phyloP scores from a whole-genome alignment of 2,888 invertebrate genomes.

The Conomelus anceps region DNA sequence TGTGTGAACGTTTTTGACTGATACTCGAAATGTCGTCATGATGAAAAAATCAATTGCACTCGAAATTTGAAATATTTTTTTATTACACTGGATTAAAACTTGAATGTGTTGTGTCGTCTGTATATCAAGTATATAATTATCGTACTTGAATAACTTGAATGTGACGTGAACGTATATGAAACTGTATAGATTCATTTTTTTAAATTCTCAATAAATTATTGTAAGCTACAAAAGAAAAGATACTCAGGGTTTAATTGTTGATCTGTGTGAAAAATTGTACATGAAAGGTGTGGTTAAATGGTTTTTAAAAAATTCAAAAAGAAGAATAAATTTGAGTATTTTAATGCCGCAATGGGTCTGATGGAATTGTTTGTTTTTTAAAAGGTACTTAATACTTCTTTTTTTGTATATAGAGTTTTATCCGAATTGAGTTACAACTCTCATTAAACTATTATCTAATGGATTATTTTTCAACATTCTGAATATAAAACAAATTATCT shows the following conservation, averaged over 20 bases:
- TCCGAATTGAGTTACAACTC: too few species aligned
- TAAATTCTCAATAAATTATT: not conserved
- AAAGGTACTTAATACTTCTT: not conserved
- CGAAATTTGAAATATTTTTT: too few species aligned
- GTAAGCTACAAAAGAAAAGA: not conserved
- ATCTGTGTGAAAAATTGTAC: not conserved
- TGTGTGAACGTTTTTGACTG: too few species aligned
- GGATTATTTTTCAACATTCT: too few species aligned
- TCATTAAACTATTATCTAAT: too few species aligned
- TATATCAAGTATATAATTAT: not conserved
- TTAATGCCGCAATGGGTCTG: not conserved
- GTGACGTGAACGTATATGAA: not conserved
- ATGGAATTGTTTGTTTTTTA: not conserved
- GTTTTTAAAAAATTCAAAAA: not conserved
- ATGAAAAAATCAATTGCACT: too few species aligned
- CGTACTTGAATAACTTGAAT: not conserved
- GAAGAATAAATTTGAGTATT: not conserved
- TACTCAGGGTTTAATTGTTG: not conserved
- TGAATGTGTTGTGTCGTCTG: not conserved
- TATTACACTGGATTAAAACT: not conserved
- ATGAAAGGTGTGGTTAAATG: not conserved
- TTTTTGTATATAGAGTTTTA: too few species aligned
- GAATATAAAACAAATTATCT: too few species aligned
- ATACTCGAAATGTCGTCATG: too few species aligned
- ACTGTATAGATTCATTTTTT: not conserved